Percentiles rank a stretch among this genome's conserved stretches.
phyloP scores from a whole-genome alignment of 2,888 invertebrate genomes.

The Phorcus lineatus region DNA sequence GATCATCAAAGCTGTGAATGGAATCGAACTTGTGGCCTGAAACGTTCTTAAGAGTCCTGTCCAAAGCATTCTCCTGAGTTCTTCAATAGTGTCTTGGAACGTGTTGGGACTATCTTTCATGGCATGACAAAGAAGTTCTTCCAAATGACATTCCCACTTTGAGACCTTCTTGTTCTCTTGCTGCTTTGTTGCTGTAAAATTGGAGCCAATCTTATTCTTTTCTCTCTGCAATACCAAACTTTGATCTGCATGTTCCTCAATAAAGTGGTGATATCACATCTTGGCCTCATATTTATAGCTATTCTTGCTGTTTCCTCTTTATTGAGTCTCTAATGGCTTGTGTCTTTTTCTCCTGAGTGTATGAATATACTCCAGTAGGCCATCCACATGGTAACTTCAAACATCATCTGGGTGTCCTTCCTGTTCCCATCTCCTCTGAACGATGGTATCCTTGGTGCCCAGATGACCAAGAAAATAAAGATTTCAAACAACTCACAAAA shows the following conservation, averaged over 20 bases:
- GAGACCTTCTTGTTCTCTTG: neutral
- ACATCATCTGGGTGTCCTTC: neutral
- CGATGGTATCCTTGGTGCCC: neutral
- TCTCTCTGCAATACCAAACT: neutral
- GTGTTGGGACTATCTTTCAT: neutral
- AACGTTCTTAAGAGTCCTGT: no score
- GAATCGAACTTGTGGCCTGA: no score
- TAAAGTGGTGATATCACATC: neutral
- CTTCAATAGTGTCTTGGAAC: neutral
- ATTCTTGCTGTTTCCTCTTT: neutral
- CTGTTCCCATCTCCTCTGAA: neutral
- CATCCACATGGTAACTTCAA: neutral
- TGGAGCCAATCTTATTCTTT: neutral
- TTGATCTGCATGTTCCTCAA: neutral
- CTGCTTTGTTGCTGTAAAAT: conserved; percentile 1
- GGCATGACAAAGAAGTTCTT: no score
- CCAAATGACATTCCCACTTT: neutral
- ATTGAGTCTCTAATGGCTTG: neutral
- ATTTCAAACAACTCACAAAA: no score
- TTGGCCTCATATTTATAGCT: neutral
- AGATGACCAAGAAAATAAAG: no score
- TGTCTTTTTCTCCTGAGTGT: neutral
- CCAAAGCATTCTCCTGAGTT: no score
- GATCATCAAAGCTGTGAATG: neutral
- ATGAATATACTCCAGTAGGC: neutral